Evolutionary conservation across 2,888 invertebrate genomes (phyloP).

Genomic region (Leptura quadrifasciata): DNA sequence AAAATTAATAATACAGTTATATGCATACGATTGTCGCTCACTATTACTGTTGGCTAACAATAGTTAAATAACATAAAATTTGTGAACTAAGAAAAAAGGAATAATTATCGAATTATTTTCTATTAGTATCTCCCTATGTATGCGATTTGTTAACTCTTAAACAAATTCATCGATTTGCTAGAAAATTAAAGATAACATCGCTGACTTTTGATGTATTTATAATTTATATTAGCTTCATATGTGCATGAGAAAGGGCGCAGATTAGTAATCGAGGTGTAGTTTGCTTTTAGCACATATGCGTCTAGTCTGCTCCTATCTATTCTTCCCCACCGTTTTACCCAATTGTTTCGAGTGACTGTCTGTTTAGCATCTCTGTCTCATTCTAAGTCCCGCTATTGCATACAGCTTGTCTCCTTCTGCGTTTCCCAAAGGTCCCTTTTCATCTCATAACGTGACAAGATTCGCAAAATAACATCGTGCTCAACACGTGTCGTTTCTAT

Average conservation of each 20-base stretch:
- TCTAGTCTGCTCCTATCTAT: constrained; percentile 50
- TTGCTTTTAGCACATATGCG: constrained; percentile 50
- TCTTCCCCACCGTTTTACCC: constrained; percentile 50
- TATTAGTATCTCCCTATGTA: no score
- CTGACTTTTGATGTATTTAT: constrained; percentile 8
- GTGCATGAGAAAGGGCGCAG: constrained; percentile 17
- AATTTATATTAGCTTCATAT: background rate
- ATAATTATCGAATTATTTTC: no score
- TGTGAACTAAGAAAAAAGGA: no score
- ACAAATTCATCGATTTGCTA: background rate
- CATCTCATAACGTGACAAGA: constrained; percentile 74
- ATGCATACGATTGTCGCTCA: no score
- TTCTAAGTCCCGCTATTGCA: constrained; percentile 62
- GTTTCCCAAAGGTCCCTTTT: constrained; percentile 72
- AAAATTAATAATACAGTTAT: no score
- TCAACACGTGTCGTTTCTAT: constrained; percentile 75
- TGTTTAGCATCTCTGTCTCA: constrained; percentile 64
- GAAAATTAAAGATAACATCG: background rate
- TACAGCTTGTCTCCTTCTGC: constrained; percentile 60
- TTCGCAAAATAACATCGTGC: constrained; percentile 73
- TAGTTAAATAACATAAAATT: no score
- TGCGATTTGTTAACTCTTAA: no score
- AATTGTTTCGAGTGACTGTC: constrained; percentile 61
- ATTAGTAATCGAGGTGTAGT: constrained; percentile 49
- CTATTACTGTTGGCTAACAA: no score